These are phyloP conservation scores for cat (Felis catus) DNA, from an alignment of 2,113 vertebrate genomes.

Conservation along the genomic window DNA sequence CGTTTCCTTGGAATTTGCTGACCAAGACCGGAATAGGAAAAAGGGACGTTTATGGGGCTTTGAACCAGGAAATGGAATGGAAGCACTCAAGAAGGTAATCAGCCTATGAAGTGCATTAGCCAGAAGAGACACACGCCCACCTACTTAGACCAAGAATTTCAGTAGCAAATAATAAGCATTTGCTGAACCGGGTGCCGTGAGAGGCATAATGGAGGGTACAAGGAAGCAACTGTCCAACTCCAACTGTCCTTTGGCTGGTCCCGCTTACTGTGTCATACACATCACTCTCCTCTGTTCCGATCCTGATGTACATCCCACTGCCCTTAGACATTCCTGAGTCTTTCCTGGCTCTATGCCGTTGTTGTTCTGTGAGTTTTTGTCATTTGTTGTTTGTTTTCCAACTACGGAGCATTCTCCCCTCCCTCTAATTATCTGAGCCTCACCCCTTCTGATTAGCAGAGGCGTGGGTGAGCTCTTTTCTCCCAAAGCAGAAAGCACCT, in stretches of 20 bases:
- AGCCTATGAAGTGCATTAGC: neutral
- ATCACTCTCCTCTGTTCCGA: neutral
- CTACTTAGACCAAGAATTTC: neutral
- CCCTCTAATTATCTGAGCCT: neutral
- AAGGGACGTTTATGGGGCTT: neutral
- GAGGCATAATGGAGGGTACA: fast-evolving
- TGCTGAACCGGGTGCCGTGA: neutral
- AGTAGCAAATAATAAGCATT: neutral
- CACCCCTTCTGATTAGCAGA: neutral
- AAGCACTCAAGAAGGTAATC: neutral
- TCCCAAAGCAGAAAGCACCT: neutral
- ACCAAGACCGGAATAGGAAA: neutral
- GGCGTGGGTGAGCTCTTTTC: neutral
- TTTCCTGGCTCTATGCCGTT: neutral
- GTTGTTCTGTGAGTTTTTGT: neutral
- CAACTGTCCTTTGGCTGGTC: neutral
- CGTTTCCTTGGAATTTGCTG: neutral
- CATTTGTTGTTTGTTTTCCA: neutral
- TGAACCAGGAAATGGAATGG: neutral
- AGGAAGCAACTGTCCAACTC: neutral
- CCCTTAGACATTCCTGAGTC: neutral
- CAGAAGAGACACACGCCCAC: neutral
- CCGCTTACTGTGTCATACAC: neutral
- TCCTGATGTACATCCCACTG: fast-evolving
- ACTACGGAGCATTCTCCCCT: neutral